Evolutionary conservation across 30 jellyfish, hydroid and myxozoan genomes (phyloP).

Genomic region (Aurelia sp.): DNA sequence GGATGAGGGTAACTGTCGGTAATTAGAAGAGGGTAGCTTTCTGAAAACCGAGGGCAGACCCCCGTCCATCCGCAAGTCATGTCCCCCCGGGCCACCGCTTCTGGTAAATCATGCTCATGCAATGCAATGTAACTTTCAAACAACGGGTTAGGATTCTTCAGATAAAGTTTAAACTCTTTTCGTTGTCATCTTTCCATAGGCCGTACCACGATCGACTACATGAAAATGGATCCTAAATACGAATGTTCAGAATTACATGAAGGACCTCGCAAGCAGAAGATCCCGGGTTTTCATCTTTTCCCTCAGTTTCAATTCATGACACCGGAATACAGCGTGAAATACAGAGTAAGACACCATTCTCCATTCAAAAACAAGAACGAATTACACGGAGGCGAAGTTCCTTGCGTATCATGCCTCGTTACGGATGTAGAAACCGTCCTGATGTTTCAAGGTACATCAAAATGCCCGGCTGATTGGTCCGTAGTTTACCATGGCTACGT

Average conservation of each 20-base stretch:
- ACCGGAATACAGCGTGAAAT: conserved; percentile 53
- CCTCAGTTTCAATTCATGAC: conserved; percentile 45
- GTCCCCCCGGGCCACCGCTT: too few relatives aligned
- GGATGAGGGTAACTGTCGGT: too few relatives aligned
- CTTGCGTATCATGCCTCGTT: conserved; percentile 61
- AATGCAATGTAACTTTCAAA: too few relatives aligned
- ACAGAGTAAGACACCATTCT: conserved; percentile 64
- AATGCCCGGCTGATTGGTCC: conserved; percentile 78
- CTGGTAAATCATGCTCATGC: too few relatives aligned
- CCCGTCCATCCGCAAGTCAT: too few relatives aligned
- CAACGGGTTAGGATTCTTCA: too few relatives aligned
- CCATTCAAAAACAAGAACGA: conserved; percentile 51
- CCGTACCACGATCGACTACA: conserved; percentile 62
- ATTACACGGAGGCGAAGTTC: conserved; percentile 69
- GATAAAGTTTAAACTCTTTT: too few relatives aligned
- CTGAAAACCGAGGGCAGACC: too few relatives aligned
- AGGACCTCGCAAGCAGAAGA: conserved; percentile 28
- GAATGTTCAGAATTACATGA: conserved; percentile 56
- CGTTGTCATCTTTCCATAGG: conserved; percentile 7
- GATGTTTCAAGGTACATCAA: conserved; percentile 44
- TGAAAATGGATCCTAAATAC: conserved; percentile 28
- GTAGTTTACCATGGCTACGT: conserved; percentile 69
- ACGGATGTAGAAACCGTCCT: conserved; percentile 47
- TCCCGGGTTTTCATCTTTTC: conserved; percentile 49
- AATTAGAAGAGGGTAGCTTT: too few relatives aligned